Evolutionary conservation across 2,888 invertebrate genomes (phyloP).

Genomic region (Branchipolynoe longqiensis): DNA sequence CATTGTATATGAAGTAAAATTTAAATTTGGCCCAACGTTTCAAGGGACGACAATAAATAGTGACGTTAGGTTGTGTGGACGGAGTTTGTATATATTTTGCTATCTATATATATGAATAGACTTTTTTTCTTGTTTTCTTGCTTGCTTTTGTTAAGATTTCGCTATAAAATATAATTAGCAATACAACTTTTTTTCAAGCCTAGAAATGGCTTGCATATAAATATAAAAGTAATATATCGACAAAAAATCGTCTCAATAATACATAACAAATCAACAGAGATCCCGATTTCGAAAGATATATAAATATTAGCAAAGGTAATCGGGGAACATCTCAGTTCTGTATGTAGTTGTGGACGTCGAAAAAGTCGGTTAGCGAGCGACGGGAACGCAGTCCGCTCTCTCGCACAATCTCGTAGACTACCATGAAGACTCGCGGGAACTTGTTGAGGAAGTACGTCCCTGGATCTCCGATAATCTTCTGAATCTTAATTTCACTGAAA

Average conservation of each 20-base stretch:
- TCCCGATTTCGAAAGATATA: not conserved
- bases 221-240: too few relatives aligned
- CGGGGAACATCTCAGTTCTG: not conserved
- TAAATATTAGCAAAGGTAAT: not conserved
- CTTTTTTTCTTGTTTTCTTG: not conserved
- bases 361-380: conserved; percentile 24
- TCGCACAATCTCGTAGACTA: conserved; percentile 73
- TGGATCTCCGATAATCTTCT: conserved; percentile 74
- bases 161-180: not conserved
- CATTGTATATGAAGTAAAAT: too few relatives aligned
- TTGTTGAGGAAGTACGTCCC: conserved; percentile 74
- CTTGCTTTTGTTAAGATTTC: not conserved
- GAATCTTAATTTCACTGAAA: conserved; percentile 66
- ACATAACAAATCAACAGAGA: too few relatives aligned
- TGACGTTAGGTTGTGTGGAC: not conserved
- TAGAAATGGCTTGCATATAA: too few relatives aligned
- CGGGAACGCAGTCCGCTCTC: conserved; percentile 28
- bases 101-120: not conserved
- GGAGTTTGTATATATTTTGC: not conserved
- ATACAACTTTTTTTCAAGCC: too few relatives aligned
- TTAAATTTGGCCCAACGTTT: too few relatives aligned
- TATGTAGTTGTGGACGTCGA: conserved; percentile 25
- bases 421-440: conserved; percentile 75
- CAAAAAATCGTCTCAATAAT: too few relatives aligned
- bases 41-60: too few relatives aligned